Percentiles rank a stretch among this genome's conserved stretches.
These are phyloP conservation scores for Loris lydekkerianus DNA, from an alignment of 2,797 vertebrate species.

Conservation along the genomic window DNA sequence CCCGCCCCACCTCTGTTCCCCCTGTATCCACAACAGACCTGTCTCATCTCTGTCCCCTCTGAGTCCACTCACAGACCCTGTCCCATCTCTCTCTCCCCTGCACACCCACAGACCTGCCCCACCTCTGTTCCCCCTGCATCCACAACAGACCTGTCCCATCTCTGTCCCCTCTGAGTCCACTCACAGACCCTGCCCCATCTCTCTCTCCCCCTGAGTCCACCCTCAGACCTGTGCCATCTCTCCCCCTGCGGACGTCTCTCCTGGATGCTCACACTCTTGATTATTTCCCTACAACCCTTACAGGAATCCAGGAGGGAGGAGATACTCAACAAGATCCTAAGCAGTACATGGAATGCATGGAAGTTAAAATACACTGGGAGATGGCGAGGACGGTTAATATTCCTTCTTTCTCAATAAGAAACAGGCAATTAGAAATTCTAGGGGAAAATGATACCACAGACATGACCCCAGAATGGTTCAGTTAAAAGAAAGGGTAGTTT, in stretches of 20 bases:
- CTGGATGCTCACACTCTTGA: not conserved
- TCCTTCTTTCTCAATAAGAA: not conserved
- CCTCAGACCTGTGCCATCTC: too few relatives aligned
- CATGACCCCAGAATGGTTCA: rapidly evolving
- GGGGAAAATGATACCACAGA: not conserved
- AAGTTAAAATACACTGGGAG: not conserved
- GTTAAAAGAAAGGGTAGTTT: rapidly evolving
- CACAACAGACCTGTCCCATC: not conserved
- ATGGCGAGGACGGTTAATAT: not conserved
- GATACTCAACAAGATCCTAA: not conserved
- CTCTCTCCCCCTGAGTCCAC: not conserved
- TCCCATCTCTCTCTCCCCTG: not conserved
- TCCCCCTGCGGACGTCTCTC: not conserved
- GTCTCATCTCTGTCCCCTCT: not conserved
- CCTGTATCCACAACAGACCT: not conserved
- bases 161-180: not conserved
- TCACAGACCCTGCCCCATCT: too few relatives aligned
- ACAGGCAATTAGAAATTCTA: not conserved
- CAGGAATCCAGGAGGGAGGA: not conserved
- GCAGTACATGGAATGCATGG: too few relatives aligned
- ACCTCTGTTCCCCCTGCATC: not conserved
- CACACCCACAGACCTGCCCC: not conserved
- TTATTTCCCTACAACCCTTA: not conserved
- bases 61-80: too few relatives aligned
- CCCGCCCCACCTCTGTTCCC: not conserved